Conservation (phyloP, 2,113 vertebrate species). For the Mesocricetus auratus region DNA sequence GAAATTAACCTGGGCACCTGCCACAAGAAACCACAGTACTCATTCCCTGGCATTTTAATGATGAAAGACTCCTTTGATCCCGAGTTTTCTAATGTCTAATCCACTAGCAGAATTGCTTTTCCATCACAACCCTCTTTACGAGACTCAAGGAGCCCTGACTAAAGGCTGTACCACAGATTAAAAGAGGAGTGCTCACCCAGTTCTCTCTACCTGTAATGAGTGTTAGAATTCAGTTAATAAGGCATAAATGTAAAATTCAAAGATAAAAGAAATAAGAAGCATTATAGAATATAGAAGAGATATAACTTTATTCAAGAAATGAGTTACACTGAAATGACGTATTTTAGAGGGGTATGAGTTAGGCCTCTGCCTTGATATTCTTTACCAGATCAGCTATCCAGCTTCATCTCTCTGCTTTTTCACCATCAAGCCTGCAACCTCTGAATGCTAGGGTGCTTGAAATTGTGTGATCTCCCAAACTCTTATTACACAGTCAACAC, state of each 20-base stretch:
- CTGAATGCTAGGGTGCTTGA: neutral
- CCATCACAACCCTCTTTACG: constrained; percentile 25
- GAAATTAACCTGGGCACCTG: constrained; percentile 54
- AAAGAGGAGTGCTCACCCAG: neutral
- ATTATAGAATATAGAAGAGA: neutral
- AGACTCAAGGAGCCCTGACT: constrained; percentile 49
- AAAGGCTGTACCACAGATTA: constrained; percentile 14
- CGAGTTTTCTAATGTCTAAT: constrained; percentile 65
- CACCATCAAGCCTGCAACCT: neutral
- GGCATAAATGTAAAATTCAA: neutral
- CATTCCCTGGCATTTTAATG: constrained; percentile 56
- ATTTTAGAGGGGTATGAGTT: neutral
- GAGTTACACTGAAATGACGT: neutral
- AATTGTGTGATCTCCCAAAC: neutral
- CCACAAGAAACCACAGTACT: constrained; percentile 33
- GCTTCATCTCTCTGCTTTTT: neutral
- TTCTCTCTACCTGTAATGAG: neutral
- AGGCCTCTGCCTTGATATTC: neutral
- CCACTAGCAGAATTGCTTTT: constrained; percentile 74
- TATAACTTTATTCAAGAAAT: neutral
- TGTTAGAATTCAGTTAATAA: constrained; percentile 1
- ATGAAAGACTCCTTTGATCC: constrained; percentile 64
- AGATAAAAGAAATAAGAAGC: neutral
- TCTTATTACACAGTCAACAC: neutral
- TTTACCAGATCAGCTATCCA: neutral